Percentiles rank a stretch among this genome's conserved stretches.
These are phyloP conservation scores for Maniola hyperantus DNA, from an alignment of 2,888 invertebrate genomes.

Conservation along the genomic window DNA sequence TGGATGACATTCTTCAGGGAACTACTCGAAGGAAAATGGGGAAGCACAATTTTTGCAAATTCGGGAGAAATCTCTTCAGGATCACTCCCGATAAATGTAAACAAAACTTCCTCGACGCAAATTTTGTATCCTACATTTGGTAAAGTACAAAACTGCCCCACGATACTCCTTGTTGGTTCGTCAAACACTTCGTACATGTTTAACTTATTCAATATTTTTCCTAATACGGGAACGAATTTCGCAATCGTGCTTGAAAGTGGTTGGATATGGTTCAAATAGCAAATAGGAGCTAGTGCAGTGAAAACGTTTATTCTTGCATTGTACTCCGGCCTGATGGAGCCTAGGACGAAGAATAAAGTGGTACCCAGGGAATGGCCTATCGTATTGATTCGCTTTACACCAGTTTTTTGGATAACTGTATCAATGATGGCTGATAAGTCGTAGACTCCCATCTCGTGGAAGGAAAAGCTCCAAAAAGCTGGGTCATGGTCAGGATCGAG, in stretches of 20 bases:
- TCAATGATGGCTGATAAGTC: constrained; percentile 86
- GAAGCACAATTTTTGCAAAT: not conserved
- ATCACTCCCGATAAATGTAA: not conserved
- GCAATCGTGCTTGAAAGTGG: constrained; percentile 26
- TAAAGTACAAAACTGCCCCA: not conserved
- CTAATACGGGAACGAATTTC: constrained; percentile 23
- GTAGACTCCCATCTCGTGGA: constrained; percentile 86
- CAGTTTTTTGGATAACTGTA: constrained; percentile 65
- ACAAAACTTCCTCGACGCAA: not conserved
- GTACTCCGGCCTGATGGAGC: constrained; percentile 79
- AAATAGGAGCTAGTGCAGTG: constrained; percentile 65
- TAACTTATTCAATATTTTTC: constrained; percentile 18
- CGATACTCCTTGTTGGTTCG: constrained; percentile 19
- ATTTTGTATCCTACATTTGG: not conserved
- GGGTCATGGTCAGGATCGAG: constrained; percentile 58
- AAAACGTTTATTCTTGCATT: constrained; percentile 81
- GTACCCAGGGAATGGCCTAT: constrained; percentile 89
- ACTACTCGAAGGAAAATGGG: constrained; percentile 50
- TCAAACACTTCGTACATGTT: constrained; percentile 33
- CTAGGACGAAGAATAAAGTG: constrained; percentile 81
- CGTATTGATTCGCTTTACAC: constrained; percentile 81
- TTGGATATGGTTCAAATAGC: constrained; percentile 43
- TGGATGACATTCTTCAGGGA: constrained; percentile 52
- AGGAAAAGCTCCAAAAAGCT: constrained; percentile 79
- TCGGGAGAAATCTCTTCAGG: not conserved